These are phyloP conservation scores for Ptychodera flava DNA, from an alignment of 35 echinoderm and acorn worm genomes.

Conservation along the genomic window DNA sequence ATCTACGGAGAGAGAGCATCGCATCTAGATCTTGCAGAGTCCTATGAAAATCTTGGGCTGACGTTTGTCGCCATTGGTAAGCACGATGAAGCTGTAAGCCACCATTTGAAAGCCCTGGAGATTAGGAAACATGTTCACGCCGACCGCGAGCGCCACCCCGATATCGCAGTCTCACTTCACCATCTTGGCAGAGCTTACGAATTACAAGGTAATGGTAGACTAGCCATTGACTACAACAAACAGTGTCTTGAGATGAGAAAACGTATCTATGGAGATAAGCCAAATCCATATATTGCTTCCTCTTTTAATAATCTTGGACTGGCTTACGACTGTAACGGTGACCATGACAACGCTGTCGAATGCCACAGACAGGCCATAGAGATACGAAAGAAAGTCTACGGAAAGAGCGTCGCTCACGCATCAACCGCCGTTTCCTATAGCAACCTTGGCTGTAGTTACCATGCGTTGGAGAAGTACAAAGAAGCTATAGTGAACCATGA, in stretches of 20 bases:
- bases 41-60: background rate
- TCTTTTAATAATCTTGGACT: background rate
- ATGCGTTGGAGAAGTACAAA: background rate
- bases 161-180: background rate
- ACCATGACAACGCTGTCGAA: background rate
- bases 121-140: background rate
- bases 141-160: background rate
- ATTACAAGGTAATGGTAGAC: background rate
- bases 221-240: background rate
- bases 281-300: background rate
- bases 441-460: background rate
- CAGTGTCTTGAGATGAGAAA: background rate
- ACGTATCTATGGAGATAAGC: background rate
- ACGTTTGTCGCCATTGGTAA: background rate
- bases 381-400: background rate
- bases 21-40: background rate
- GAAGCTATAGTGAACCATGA: background rate
- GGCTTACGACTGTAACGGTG: background rate
- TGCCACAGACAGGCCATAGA: background rate
- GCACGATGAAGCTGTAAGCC: background rate
- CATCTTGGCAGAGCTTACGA: background rate
- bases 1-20: background rate
- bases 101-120: background rate
- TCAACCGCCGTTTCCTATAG: background rate
- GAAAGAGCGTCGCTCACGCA: background rate